These are phyloP conservation scores for Urechis unicinctus DNA, from an alignment of 2,888 invertebrate genomes.

Conservation along the genomic window DNA sequence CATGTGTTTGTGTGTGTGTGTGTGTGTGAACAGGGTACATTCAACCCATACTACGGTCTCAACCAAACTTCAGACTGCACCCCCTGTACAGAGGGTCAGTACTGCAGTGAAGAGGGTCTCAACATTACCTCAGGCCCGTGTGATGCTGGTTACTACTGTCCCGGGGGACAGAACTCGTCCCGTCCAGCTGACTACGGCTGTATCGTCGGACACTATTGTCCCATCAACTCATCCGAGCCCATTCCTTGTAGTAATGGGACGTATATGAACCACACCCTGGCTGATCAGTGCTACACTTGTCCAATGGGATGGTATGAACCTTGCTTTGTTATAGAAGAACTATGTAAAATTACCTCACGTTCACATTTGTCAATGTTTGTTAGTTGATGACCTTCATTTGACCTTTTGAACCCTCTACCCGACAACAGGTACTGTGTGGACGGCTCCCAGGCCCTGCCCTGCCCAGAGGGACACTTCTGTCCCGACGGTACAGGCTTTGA, in stretches of 20 bases:
- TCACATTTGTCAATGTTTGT: not conserved
- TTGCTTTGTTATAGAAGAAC: no score
- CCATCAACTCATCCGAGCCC: constrained; percentile 31
- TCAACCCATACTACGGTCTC: constrained; percentile 38
- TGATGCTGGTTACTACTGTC: constrained; percentile 45
- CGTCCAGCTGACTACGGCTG: constrained; percentile 21
- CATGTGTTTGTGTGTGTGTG: no score
- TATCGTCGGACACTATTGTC: constrained; percentile 41
- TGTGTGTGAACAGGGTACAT: constrained; percentile 44
- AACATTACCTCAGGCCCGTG: constrained; percentile 38
- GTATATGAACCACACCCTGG: constrained; percentile 26
- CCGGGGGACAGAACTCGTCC: constrained; percentile 20
- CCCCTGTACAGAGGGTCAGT: constrained; percentile 34
- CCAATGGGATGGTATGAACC: constrained; percentile 37
- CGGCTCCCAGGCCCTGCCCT: constrained; percentile 30
- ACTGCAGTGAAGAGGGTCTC: constrained; percentile 37
- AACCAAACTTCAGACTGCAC: constrained; percentile 33
- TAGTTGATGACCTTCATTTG: not conserved
- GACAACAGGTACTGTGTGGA: constrained; percentile 37
- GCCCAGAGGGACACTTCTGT: constrained; percentile 42
- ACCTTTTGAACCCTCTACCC: no score
- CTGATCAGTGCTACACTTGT: constrained; percentile 33
- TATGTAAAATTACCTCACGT: not conserved
- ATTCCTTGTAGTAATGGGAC: constrained; percentile 43
- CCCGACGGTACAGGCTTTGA: constrained; percentile 38